A percentile compares a stretch with the other conserved stretches of the same genome.
Evolutionary conservation across 2,797 vertebrate genomes (phyloP).

Genomic region (Avahi laniger): DNA sequence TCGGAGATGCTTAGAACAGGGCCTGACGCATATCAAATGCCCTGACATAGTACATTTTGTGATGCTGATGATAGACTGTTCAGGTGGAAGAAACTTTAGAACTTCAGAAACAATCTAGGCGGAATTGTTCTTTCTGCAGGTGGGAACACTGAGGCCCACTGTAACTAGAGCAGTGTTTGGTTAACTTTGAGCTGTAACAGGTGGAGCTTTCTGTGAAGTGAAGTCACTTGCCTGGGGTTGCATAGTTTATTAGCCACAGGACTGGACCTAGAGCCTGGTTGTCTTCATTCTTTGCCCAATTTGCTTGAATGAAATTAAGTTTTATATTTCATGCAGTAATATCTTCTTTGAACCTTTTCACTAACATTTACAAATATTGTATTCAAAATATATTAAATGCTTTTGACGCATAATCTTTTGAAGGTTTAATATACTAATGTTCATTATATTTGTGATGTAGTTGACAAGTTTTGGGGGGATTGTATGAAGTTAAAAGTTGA

Average conservation of each 20-base stretch:
- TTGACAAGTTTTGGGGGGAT: background rate
- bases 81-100: conserved; percentile 22
- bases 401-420: background rate
- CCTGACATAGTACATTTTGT: background rate
- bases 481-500: conserved; percentile 18
- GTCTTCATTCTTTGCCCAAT: background rate
- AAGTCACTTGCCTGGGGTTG: background rate
- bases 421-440: background rate
- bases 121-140: background rate
- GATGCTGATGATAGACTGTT: background rate
- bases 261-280: background rate
- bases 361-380: background rate
- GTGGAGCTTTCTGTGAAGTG: background rate
- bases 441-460: background rate
- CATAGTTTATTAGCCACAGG: background rate
- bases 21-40: background rate
- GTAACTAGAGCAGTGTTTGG: background rate
- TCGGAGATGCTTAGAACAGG: background rate
- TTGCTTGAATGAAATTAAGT: background rate
- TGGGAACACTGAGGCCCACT: background rate
- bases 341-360: background rate
- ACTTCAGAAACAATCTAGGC: background rate
- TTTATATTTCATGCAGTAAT: conserved; percentile 34
- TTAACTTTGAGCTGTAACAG: background rate
- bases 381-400: background rate